Evolutionary conservation across 2,113 vertebrate species (phyloP).

Genomic region (Chloebia gouldiae): DNA sequence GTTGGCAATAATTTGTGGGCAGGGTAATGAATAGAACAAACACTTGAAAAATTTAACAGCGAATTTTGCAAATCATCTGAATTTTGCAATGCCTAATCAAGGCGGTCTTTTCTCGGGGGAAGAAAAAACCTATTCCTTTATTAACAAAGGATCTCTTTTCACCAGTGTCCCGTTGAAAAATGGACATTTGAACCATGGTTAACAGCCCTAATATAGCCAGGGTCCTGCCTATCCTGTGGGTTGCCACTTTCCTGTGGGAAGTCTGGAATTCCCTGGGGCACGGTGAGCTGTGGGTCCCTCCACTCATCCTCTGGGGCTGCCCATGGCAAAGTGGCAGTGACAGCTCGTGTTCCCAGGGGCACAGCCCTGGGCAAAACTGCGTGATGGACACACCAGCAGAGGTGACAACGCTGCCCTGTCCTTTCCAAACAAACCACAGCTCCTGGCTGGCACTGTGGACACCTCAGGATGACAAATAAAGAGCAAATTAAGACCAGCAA

Average conservation of each 20-base stretch:
- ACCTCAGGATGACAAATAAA: background rate
- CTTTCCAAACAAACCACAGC: background rate
- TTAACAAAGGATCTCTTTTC: background rate
- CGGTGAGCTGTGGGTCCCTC: rapidly evolving
- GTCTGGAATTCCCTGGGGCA: background rate
- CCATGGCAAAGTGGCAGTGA: rapidly evolving
- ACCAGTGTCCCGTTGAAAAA: background rate
- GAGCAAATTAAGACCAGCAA: background rate
- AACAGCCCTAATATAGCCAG: background rate
- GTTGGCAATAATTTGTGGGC: background rate
- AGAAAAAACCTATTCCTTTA: background rate
- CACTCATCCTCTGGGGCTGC: background rate
- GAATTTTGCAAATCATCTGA: background rate
- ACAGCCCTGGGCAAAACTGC: rapidly evolving
- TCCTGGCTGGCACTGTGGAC: background rate
- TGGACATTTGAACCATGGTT: background rate
- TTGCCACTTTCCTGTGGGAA: background rate
- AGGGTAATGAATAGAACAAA: background rate
- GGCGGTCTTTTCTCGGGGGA: background rate
- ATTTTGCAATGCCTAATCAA: background rate
- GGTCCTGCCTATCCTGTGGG: rapidly evolving
- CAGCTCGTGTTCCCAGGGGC: rapidly evolving
- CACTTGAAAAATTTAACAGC: background rate
- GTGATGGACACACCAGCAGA: background rate
- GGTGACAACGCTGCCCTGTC: background rate